Base-by-base conservation (phyloP, 1,140 invertebrate genomes). In the Drosophila mojavensis region DNA sequence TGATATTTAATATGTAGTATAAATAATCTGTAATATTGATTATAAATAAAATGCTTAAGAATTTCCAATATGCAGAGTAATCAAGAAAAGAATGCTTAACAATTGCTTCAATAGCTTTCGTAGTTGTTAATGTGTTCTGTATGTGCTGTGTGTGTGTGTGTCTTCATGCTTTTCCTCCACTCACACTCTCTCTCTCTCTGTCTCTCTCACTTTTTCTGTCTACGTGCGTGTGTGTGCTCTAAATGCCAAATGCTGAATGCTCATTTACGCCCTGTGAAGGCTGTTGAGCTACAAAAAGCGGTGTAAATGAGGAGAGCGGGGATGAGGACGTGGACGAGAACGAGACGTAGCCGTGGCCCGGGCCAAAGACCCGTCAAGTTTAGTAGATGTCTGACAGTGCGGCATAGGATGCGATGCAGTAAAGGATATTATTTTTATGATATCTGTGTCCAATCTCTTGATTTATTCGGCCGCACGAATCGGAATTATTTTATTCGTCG, bases 401-500 rank as follows among this genome's bases (percentile, higher is more conserved):
- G 15, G 51, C 33, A 58, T 63, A 66, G 61, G 60, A 60, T 69
- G 67, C 28, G 61, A 48, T 41, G 26, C 50, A 70, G 66, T 76
- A 72, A 78, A 91, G 89, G 89, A 85, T 85, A 85, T 89, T 80
- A 91, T 91, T 91, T 91, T 91, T 91, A 91, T 89, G 89, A 91
- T 91, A 91, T 91, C 89, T 91, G 90, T 91, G 89, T 91, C 89
- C 89, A 91, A 91, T 91, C 89, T 91, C 62, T 75, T 91, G 89
- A 91, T 91, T 91, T 91, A 91, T 91, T 91, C 89, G 79, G 69
- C 73, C 77, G 73, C 84, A 91, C 89, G 89, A 91, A 91, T 91
- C 89, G 74, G 79, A 90, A 83, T 81, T 90, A 90, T 90, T 90
- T 86, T 86, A 90, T 90, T 90, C 58, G 54, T 3, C 28, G 54